Evolutionary conservation across 1,140 invertebrate species (phyloP), one percentile per base, ranked within the genome.

Genomic region (Drosophila kurseongensis): DNA sequence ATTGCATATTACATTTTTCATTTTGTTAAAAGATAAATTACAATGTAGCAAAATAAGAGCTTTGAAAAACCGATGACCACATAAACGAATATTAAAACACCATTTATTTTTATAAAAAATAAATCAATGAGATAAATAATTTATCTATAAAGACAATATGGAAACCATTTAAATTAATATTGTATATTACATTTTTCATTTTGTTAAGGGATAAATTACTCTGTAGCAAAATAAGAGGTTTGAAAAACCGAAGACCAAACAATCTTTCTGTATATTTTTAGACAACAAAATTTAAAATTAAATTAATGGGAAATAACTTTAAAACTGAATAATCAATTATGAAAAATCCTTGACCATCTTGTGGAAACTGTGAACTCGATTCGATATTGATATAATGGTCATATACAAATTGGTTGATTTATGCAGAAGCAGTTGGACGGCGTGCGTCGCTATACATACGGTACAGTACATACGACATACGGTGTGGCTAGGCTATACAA

Each of bases 361-460:
- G 59, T 41, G 63, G 36, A n/a, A 9, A 50, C n/a, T 18, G 36
- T 63, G 35, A 42, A 3, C 8, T n/a, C 1, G 5, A 35, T 12
- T 18, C 38, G 23, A 10, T 14, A 29, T 18, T 50, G 13, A 13
- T 14, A 32, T 27, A 5, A 5, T 14, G 8, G 29, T 32, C 12
- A 54, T 23, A n/a, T 23, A 13, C 32, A 42, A 32, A 13, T 35
- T 10, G 16, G 2, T 50, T 38, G 16, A 27, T 51, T 35, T 66
- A 67, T 67, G 65, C 45, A 52, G 13, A 82, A 81, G 79, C 79
- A 32, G 27, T 61, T 10, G 9, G 51, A 41, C 38, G 65, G 36
- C 55, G 44, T 44, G 52, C 48, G 29, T 42, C 52, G 50, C 42
- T 57, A 44, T 45, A 44, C 52, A 57, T 23, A 23, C 23, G 23